Base-by-base conservation (phyloP, 2,888 invertebrate genomes). In the Amphipyra tragopoginis region DNA sequence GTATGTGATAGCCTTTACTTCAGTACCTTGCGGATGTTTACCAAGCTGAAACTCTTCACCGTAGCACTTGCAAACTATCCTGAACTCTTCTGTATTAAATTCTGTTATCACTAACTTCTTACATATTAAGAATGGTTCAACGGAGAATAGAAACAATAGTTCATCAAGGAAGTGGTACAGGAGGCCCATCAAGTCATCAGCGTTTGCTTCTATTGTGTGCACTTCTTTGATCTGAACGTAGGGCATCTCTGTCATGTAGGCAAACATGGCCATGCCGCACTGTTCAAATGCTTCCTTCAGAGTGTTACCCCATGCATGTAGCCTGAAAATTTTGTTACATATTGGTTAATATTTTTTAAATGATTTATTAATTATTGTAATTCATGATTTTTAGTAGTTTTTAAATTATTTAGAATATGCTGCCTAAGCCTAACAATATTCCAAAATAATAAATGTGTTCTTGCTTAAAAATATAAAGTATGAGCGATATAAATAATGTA, bases 1-100 rank as follows among this genome's bases (percentile, higher is more conserved):
- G 92, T 99, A 99, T 5, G 99, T 99, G 75, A 99, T 99, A 36
- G 99, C 99, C 91, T 99, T 99, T 2, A 99, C 98, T 94, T 99
- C 99, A 2, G 98, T 97, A 11, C 99, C 99, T 93, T 99, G 99
- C 0, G 99, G 98, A 94, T 99, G 99, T 91, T 98, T 99, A 1
- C 97, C 97, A 58, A 99, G 95, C 81, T 96, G 96, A 92, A 99
- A 99, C 80, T 98, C 97, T 93, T 99, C 99, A n/a, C 99, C 99
- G 84, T 97, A 98, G 86, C 97, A 97, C 77, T 96, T 96, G 83
- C 97, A 97, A 77, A 96, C 97, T 83, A 99, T 98, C 83, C 95
- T 96, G 86, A 98, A 98, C 79, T 97, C 97, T 82, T 97, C 97
- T 56, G 95, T 94, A 86, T 98, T 97, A 91, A 99, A 98, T 88